Percentiles rank a stretch among this genome's conserved stretches.
Conservation (phyloP, 30 jellyfish, hydroid and myxozoan species). For the Chironex yamaguchii region DNA sequence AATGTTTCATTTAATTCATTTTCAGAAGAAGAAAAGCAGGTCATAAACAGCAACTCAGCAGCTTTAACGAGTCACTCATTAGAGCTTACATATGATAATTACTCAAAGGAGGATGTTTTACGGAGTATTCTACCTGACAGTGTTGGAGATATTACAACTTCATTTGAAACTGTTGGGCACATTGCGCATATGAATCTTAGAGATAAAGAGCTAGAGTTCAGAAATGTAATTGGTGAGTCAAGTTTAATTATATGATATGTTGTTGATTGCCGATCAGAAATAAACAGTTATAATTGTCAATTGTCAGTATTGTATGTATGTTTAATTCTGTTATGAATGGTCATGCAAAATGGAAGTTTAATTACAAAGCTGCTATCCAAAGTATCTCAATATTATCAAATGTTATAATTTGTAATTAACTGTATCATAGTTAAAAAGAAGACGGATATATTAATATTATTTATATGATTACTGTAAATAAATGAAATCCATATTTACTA, state of each 20-base stretch:
- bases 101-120: constrained; percentile 76
- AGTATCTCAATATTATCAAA: too few species aligned
- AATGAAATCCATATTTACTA: too few species aligned
- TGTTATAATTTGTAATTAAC: too few species aligned
- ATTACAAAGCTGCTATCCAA: too few species aligned
- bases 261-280: too few species aligned
- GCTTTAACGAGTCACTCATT: constrained; percentile 37
- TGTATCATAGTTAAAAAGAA: too few species aligned
- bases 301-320: too few species aligned
- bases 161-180: constrained; percentile 98
- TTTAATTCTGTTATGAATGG: too few species aligned
- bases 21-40: constrained; percentile 34
- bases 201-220: constrained; percentile 70
- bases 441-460: too few species aligned
- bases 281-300: too few species aligned
- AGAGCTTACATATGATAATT: constrained; percentile 71
- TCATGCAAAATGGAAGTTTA: too few species aligned
- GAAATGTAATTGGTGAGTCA: constrained; percentile 83
- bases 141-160: constrained; percentile 67
- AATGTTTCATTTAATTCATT: constrained; percentile 1
- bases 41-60: constrained; percentile 37
- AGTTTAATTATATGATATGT: not conserved
- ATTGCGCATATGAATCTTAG: constrained; percentile 94
- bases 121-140: constrained; percentile 71
- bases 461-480: too few species aligned